phyloP scores from a whole-genome alignment of 2,797 vertebrate species.

The Hafferia zeledoni region DNA sequence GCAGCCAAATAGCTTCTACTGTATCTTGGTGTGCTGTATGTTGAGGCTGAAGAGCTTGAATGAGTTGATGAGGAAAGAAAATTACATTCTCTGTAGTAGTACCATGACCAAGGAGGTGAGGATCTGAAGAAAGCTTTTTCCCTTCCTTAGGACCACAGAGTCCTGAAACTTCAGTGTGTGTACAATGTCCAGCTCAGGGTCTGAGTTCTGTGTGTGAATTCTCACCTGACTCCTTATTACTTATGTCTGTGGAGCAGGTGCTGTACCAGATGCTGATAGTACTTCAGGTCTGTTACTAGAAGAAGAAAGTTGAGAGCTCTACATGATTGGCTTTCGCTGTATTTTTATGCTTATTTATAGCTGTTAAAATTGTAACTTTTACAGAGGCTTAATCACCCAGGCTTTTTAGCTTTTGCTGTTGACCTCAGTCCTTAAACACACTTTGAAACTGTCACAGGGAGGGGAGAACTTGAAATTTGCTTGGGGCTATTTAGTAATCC shows the following conservation, averaged over 20 bases:
- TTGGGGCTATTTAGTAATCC: background rate
- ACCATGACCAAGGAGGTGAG: background rate
- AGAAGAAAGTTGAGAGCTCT: background rate
- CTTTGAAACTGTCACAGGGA: background rate
- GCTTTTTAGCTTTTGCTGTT: background rate
- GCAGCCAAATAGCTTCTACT: background rate
- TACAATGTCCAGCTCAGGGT: background rate
- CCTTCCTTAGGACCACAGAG: background rate
- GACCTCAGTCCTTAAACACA: background rate
- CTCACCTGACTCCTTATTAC: background rate
- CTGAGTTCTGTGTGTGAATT: background rate
- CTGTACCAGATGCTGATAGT: background rate
- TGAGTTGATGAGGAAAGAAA: background rate
- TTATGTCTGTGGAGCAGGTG: rapidly evolving
- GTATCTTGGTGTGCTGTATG: background rate
- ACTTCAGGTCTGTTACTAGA: background rate
- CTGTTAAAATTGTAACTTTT: background rate
- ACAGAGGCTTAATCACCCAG: background rate
- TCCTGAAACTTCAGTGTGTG: background rate
- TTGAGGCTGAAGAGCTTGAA: background rate
- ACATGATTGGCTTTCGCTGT: background rate
- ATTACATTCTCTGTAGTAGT: background rate
- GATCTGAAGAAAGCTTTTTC: background rate
- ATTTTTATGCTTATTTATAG: background rate
- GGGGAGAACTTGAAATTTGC: background rate